A percentile compares a stretch with the other conserved stretches of the same genome.
phyloP scores from a whole-genome alignment of 2,113 vertebrate genomes.

The Collichthys lucidus region DNA sequence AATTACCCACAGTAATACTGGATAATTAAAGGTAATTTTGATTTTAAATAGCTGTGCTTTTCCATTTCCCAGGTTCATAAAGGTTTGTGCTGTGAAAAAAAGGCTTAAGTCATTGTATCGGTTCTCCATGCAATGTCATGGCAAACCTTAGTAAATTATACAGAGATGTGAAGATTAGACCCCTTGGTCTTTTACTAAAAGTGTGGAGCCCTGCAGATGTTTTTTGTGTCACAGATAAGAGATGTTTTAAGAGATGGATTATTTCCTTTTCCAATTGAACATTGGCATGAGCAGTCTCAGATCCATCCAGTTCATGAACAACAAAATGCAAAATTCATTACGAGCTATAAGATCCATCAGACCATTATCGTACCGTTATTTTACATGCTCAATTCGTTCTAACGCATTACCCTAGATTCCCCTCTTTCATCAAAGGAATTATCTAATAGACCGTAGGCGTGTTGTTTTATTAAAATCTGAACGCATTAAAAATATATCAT shows the following conservation, averaged over 20 bases:
- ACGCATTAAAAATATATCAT: slow-evolving; percentile 28
- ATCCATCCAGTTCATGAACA: not conserved
- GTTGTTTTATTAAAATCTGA: slow-evolving; percentile 37
- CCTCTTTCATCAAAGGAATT: slow-evolving; percentile 17
- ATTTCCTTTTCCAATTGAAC: not conserved
- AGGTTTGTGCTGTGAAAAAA: slow-evolving; percentile 25
- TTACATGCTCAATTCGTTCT: slow-evolving; percentile 18
- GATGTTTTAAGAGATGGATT: no score
- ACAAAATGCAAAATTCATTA: not conserved
- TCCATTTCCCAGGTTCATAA: not conserved
- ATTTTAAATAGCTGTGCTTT: slow-evolving; percentile 19
- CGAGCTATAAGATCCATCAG: not conserved
- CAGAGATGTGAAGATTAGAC: slow-evolving; percentile 14
- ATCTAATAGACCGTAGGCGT: slow-evolving; percentile 4
- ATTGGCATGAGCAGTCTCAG: not conserved
- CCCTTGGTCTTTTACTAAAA: slow-evolving; percentile 21
- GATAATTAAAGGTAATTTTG: slow-evolving; percentile 36
- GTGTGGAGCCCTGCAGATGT: not conserved
- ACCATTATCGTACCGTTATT: slow-evolving; percentile 12
- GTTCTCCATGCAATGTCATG: not conserved
- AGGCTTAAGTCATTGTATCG: slow-evolving; percentile 18
- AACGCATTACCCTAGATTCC: not conserved
- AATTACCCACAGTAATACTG: slow-evolving; percentile 36
- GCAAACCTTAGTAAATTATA: slow-evolving; percentile 9
- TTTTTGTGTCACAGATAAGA: no score